phyloP scores from a whole-genome alignment of 1,140 invertebrate species.

The Drosophila bocki region DNA sequence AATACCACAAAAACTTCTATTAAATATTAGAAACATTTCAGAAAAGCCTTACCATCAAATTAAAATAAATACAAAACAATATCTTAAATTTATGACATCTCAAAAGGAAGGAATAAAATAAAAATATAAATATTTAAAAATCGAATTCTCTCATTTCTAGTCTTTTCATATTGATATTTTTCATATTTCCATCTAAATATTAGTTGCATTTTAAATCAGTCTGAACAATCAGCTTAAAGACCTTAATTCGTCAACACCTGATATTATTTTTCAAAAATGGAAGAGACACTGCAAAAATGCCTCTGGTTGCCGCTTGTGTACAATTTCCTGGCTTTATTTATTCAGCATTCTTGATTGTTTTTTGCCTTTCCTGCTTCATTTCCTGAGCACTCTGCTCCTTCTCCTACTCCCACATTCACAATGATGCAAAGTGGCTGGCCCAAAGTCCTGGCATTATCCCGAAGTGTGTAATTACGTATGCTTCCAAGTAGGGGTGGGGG shows the following conservation, averaged over 20 bases:
- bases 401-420: conserved; percentile 18
- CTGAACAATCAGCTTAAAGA: not conserved
- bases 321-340: conserved; percentile 27
- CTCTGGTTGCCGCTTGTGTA: conserved; percentile 22
- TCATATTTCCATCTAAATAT: not conserved
- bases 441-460: conserved; percentile 55
- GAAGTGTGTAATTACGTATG: conserved; percentile 74
- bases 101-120: not conserved
- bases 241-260: conserved; percentile 14
- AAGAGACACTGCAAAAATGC: conserved; percentile 17
- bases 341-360: conserved; percentile 53
- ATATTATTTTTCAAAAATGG: not conserved
- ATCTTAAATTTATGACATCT: no score
- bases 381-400: conserved; percentile 4
- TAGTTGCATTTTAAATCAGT: not conserved
- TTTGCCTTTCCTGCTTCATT: conserved; percentile 48
- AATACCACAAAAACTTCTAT: not conserved
- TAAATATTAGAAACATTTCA: not conserved
- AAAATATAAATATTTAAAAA: not conserved
- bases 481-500: conserved; percentile 5
- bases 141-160: not conserved
- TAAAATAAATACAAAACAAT: not conserved
- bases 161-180: no score
- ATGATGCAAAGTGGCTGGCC: conserved; percentile 57
- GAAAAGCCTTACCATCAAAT: not conserved